Conservation (phyloP, 2,113 vertebrate genomes). For the Fregetta grallaria region DNA sequence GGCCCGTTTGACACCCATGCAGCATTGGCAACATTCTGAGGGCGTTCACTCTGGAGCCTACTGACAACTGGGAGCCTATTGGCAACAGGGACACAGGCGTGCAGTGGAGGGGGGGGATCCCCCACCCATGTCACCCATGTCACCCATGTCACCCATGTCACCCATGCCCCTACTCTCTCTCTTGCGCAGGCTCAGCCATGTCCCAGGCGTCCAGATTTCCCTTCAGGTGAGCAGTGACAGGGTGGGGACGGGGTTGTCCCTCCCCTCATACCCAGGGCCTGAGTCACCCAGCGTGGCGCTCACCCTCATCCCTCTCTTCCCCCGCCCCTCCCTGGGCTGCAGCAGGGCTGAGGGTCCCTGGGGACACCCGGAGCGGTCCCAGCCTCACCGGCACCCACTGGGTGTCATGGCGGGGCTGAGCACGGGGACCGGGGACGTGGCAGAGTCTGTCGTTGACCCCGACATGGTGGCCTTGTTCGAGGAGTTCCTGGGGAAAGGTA, state of each 20-base stretch:
- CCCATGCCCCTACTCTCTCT: too few species aligned
- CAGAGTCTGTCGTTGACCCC: neutral
- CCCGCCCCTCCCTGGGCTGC: neutral
- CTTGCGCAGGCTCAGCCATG: neutral
- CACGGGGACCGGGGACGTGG: accelerated
- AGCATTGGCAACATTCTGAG: too few species aligned
- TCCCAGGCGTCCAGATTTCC: accelerated
- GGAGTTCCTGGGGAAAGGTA: neutral
- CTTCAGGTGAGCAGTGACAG: neutral
- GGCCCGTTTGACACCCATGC: too few species aligned
- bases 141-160: neutral
- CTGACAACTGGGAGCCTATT: neutral
- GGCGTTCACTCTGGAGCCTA: neutral
- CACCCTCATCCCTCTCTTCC: neutral
- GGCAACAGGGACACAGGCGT: neutral
- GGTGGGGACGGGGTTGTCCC: neutral
- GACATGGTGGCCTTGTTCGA: slow-evolving; percentile 6
- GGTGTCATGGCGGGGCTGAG: neutral
- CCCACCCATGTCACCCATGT: accelerated
- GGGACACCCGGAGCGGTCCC: accelerated
- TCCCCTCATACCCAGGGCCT: accelerated
- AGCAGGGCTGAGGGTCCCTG: accelerated
- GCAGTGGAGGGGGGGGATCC: accelerated
- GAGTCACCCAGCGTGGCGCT: neutral
- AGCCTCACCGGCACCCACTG: accelerated